These are phyloP conservation scores for Cathartes aura DNA, from an alignment of 2,113 vertebrate species.

Conservation along the genomic window DNA sequence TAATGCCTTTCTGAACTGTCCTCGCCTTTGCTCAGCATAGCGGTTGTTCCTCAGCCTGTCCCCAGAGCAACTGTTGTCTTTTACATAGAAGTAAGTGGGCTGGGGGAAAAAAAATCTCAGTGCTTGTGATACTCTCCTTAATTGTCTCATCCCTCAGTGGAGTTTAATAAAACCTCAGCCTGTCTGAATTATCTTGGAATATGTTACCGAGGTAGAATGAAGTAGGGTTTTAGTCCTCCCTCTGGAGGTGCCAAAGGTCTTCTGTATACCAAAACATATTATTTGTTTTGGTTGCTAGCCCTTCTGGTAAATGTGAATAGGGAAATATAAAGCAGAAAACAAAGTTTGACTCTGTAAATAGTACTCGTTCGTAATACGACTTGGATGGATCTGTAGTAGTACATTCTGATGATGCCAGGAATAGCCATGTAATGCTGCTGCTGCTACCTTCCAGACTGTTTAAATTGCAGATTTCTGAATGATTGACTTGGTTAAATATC, in stretches of 20 bases:
- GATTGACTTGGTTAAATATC: neutral
- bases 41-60: neutral
- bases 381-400: neutral
- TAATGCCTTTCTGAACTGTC: neutral
- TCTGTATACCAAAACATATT: neutral
- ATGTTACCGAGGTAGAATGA: neutral
- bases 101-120: neutral
- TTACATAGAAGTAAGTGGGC: neutral
- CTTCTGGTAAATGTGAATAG: neutral
- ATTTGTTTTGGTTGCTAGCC: neutral
- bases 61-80: neutral
- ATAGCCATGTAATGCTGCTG: neutral
- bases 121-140: neutral
- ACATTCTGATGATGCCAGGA: neutral
- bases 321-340: neutral
- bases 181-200: neutral
- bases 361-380: neutral
- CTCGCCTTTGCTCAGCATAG: neutral
- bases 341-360: neutral
- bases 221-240: neutral
- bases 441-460: neutral
- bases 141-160: neutral
- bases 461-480: neutral
- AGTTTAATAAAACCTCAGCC: neutral
- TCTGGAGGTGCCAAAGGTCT: neutral